Evolutionary conservation across 2,113 vertebrate genomes (phyloP).

Genomic region (Ameiurus melas): DNA sequence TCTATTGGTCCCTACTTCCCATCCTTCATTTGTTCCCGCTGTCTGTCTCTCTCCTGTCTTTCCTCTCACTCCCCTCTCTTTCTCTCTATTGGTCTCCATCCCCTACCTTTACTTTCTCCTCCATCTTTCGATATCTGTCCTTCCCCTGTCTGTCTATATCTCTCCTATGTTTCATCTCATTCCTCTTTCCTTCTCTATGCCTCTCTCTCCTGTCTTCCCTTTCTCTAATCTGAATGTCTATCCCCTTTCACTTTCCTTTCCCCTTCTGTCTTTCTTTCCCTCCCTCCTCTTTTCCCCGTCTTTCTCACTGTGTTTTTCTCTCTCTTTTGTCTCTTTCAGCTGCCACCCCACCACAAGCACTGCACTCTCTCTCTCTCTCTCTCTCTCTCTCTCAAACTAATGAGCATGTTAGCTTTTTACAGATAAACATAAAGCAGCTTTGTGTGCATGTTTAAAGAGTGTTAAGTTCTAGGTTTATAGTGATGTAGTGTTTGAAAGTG

Average conservation of each 20-base stretch:
- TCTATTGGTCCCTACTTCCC: background rate
- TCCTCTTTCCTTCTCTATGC: background rate
- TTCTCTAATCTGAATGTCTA: constrained; percentile 16
- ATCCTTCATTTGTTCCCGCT: background rate
- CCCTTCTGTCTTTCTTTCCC: background rate
- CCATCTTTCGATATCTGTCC: too few species aligned
- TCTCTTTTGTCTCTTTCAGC: background rate
- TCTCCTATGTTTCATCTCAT: background rate
- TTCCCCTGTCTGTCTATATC: too few species aligned
- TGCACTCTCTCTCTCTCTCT: too few species aligned
- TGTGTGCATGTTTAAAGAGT: background rate
- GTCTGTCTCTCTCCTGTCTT: too few species aligned
- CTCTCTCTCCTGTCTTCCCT: background rate
- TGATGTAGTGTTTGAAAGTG: background rate
- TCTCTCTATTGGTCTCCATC: too few species aligned
- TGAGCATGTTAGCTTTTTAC: background rate
- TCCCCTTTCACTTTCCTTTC: background rate
- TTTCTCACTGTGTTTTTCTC: background rate
- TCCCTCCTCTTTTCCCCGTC: constrained; percentile 1
- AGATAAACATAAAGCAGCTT: background rate
- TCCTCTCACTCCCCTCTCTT: too few species aligned
- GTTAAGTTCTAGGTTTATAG: background rate
- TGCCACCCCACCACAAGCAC: background rate
- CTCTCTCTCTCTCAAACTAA: background rate
- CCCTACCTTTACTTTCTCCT: too few species aligned